Evolutionary conservation across 2,797 vertebrate species (phyloP).

Genomic region (Denticeps clupeoides): DNA sequence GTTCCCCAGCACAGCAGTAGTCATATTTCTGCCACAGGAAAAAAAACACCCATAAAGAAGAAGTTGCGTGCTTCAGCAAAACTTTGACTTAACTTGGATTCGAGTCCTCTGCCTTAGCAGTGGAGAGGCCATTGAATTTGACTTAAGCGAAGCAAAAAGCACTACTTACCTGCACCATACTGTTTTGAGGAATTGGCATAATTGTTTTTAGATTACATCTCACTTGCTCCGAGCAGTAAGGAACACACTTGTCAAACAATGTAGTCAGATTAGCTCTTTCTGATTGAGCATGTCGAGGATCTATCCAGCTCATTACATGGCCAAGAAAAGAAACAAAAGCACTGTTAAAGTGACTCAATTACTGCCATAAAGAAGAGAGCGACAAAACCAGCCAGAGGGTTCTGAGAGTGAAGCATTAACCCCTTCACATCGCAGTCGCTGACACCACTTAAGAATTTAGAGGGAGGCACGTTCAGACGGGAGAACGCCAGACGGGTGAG

Average conservation of each 20-base stretch:
- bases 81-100: conserved; percentile 30
- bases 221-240: conserved; percentile 58
- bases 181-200: conserved; percentile 64
- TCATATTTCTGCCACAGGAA: background rate
- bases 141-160: conserved; percentile 54
- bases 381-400: conserved; percentile 47
- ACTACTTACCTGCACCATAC: conserved; percentile 58
- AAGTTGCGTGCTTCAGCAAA: conserved; percentile 17
- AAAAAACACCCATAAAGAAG: conserved; percentile 13
- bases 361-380: conserved; percentile 51
- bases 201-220: conserved; percentile 70
- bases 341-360: conserved; percentile 59
- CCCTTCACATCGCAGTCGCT: conserved; percentile 46
- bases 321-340: conserved; percentile 63
- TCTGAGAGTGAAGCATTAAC: conserved; percentile 53
- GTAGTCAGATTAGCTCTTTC: conserved; percentile 69
- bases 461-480: no score
- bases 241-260: conserved; percentile 68
- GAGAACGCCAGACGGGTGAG: background rate
- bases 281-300: conserved; percentile 63
- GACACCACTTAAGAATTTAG: conserved; percentile 37
- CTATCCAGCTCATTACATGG: conserved; percentile 61
- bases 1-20: background rate
- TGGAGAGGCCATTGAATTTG: conserved; percentile 55
- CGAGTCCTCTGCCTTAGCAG: conserved; percentile 28